These are phyloP conservation scores for Achlya flavicornis DNA, from an alignment of 2,888 invertebrate genomes.

Conservation along the genomic window DNA sequence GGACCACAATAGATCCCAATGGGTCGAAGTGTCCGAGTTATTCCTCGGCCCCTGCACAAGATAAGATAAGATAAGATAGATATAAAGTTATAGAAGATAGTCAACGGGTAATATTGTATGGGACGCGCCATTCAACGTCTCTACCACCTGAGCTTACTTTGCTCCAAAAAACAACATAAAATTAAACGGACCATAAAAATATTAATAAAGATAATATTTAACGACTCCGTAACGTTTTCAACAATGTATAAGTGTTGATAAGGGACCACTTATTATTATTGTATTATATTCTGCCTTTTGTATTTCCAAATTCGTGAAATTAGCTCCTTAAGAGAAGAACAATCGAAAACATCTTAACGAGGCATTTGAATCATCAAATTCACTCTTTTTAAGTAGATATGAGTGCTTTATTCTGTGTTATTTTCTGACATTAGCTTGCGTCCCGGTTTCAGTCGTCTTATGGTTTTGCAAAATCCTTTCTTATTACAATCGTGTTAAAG, in stretches of 20 bases:
- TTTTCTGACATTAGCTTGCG: neutral
- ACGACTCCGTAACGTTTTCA: neutral
- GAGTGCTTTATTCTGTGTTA: neutral
- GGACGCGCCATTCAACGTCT: no score
- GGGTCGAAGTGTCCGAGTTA: no score
- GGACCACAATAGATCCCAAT: no score
- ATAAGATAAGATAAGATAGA: no score
- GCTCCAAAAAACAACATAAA: no score
- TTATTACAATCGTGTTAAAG: no score
- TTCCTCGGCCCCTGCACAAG: no score
- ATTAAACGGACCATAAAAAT: neutral
- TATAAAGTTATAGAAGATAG: no score
- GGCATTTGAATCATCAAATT: neutral
- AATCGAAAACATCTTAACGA: neutral
- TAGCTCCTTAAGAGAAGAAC: neutral
- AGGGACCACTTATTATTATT: neutral
- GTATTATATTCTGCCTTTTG: neutral
- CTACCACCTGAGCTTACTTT: no score
- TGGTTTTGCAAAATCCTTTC: neutral
- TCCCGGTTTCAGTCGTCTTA: neutral
- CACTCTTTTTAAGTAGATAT: neutral
- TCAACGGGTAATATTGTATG: no score
- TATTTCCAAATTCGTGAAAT: neutral
- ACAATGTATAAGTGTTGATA: neutral
- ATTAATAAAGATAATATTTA: constrained; percentile 2